Conservation (phyloP, 2,113 vertebrate genomes). For the Lucifuga dentata region DNA sequence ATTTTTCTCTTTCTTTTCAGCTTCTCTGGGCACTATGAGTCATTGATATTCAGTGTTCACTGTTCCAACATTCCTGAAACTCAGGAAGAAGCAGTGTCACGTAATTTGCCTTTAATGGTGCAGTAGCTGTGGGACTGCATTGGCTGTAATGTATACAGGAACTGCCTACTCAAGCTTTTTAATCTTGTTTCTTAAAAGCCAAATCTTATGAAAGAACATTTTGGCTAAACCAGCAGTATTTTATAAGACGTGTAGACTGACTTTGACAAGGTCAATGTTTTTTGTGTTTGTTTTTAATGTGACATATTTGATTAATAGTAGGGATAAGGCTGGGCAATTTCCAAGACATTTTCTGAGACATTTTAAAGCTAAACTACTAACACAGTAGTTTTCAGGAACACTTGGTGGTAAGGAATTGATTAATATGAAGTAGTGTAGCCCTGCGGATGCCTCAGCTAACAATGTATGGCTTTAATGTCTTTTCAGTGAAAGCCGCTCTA, state of each 20-base stretch:
- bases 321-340: neutral
- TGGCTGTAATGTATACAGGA: slow-evolving; percentile 14
- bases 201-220: slow-evolving; percentile 42
- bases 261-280: neutral
- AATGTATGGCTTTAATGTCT: slow-evolving; percentile 26
- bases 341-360: neutral
- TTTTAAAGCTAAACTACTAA: neutral
- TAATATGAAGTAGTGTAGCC: slow-evolving; percentile 6
- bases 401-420: neutral
- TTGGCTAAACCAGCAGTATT: slow-evolving; percentile 49
- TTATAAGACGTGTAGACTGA: slow-evolving; percentile 19
- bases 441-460: slow-evolving; percentile 9
- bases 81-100: slow-evolving; percentile 1
- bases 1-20: slow-evolving; percentile 7
- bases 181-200: slow-evolving; percentile 47
- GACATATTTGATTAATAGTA: slow-evolving; percentile 1
- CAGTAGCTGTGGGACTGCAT: neutral
- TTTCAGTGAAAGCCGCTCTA: slow-evolving; percentile 16
- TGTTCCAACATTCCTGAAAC: neutral
- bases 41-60: slow-evolving; percentile 19
- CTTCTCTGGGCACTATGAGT: slow-evolving; percentile 19
- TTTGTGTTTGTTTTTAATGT: neutral
- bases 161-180: slow-evolving; percentile 33
- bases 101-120: slow-evolving; percentile 11
- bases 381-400: neutral